Conservation (phyloP, 2,797 vertebrate genomes). For the Buceros bicornis region DNA sequence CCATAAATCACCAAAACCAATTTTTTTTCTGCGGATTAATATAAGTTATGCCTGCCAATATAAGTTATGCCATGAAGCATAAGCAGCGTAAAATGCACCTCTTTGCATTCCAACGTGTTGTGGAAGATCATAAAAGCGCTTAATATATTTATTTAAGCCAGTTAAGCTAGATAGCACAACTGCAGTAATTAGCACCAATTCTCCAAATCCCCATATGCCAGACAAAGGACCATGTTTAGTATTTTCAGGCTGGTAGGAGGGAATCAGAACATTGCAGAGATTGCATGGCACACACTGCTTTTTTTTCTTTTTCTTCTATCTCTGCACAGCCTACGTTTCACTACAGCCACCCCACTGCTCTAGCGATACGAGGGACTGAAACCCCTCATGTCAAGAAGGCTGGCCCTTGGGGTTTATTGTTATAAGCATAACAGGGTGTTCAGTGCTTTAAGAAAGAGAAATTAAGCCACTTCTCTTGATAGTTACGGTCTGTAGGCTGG, state of each 20-base stretch:
- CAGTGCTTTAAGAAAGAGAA: neutral
- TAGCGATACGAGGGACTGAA: neutral
- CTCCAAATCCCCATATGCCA: constrained; percentile 61
- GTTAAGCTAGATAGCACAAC: constrained; percentile 50
- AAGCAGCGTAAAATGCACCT: constrained; percentile 31
- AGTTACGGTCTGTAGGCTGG: neutral
- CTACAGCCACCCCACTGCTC: neutral
- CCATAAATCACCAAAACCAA: neutral
- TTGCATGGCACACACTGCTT: neutral
- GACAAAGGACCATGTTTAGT: constrained; percentile 58
- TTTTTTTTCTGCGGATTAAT: neutral
- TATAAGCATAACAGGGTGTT: neutral
- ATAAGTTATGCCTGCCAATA: neutral
- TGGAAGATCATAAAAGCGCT: constrained; percentile 58
- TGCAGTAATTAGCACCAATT: constrained; percentile 66
- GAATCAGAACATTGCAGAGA: constrained; percentile 37
- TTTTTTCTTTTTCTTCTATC: neutral
- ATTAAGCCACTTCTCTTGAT: neutral
- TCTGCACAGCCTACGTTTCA: neutral
- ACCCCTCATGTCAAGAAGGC: neutral
- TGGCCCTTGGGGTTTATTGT: neutral
- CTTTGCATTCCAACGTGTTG: constrained; percentile 1
- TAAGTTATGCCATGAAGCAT: neutral
- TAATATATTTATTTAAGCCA: constrained; percentile 66
- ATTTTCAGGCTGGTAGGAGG: constrained; percentile 61